phyloP scores from a whole-genome alignment of 2,113 vertebrate genomes.

The Halichoerus grypus region DNA sequence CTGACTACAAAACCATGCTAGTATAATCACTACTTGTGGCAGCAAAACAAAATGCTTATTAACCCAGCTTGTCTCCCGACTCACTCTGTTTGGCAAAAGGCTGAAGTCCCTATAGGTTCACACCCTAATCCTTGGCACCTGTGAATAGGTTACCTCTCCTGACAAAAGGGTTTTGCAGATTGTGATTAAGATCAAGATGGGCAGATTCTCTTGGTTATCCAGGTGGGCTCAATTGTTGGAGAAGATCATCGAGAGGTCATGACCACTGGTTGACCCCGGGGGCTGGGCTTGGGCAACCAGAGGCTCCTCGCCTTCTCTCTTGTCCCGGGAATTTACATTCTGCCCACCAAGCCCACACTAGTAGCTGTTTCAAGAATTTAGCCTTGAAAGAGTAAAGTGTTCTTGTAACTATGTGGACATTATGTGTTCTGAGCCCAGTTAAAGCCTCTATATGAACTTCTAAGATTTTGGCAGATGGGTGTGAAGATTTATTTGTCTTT shows the following conservation, averaged over 20 bases:
- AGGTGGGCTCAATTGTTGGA: not conserved
- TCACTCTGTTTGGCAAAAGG: not conserved
- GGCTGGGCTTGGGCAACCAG: not conserved
- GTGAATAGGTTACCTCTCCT: not conserved
- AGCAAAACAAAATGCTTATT: not conserved
- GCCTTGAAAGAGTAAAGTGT: not conserved
- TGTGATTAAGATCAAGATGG: not conserved
- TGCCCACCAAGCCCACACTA: not conserved
- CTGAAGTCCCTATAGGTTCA: not conserved
- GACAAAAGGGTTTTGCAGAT: not conserved
- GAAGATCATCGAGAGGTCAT: not conserved
- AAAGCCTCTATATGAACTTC: not conserved
- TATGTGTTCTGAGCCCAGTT: not conserved
- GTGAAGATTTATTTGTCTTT: not conserved
- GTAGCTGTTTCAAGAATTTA: not conserved
- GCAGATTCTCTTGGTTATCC: not conserved
- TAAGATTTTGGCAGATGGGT: fast-evolving
- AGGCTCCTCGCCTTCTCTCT: not conserved
- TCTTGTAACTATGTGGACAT: not conserved
- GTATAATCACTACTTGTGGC: not conserved
- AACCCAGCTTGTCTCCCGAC: not conserved
- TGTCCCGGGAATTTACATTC: not conserved
- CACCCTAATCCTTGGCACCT: not conserved
- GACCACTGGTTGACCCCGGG: not conserved
- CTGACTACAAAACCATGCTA: not conserved